Percentiles rank a stretch among this genome's conserved stretches.
These are phyloP conservation scores for Channallabes apus DNA, from an alignment of 2,797 vertebrate genomes.

Conservation along the genomic window DNA sequence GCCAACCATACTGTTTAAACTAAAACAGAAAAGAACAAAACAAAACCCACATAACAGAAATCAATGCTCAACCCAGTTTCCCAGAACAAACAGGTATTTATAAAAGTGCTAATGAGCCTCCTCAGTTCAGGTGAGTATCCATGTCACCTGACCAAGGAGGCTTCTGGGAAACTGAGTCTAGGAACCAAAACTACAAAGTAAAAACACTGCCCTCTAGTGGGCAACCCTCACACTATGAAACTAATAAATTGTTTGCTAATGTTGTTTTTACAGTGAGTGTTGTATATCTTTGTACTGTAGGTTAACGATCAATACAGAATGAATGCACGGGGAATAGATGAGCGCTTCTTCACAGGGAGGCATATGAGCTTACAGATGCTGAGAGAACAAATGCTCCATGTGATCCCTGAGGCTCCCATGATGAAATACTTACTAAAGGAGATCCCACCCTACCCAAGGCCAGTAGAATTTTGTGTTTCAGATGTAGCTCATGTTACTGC, in stretches of 20 bases:
- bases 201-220: too few relatives aligned
- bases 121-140: too few relatives aligned
- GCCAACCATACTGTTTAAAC: too few relatives aligned
- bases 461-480: conserved; percentile 37
- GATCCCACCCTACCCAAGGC: conserved; percentile 34
- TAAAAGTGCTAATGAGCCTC: too few relatives aligned
- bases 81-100: too few relatives aligned
- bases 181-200: too few relatives aligned
- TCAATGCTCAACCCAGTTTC: too few relatives aligned
- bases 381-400: background rate
- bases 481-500: conserved; percentile 44
- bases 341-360: background rate
- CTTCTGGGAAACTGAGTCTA: too few relatives aligned
- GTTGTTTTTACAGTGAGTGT: background rate
- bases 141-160: too few relatives aligned
- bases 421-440: accelerated
- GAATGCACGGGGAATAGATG: accelerated
- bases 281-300: conserved; percentile 1
- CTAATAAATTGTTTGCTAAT: background rate
- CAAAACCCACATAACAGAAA: too few relatives aligned
- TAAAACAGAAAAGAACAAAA: too few relatives aligned
- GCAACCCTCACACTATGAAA: too few relatives aligned
- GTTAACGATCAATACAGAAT: accelerated
- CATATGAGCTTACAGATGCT: background rate
- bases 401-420: background rate